Evolutionary conservation across 2,113 vertebrate species (phyloP), one percentile per base, ranked within the genome.

Genomic region (Otolemur garnettii): DNA sequence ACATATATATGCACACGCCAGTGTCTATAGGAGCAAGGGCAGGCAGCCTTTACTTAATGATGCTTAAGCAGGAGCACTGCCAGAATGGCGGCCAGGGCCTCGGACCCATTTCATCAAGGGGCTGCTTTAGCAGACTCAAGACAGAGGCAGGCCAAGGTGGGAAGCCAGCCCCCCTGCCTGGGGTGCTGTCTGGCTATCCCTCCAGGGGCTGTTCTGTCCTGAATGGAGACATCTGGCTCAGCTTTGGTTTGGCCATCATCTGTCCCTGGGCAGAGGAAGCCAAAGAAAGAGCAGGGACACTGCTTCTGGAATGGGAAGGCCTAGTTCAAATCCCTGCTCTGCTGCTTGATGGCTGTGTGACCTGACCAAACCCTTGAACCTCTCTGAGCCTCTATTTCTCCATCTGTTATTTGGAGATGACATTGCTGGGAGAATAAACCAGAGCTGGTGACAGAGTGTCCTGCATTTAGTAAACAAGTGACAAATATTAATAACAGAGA

Each of bases 51-150:
- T 33, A 14, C 28, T 62, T 69, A 13, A 50, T 24, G 68, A 12
- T 2, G 30, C 15, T 45, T 17, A 26, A 28, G 50, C 38, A 35
- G 50, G n/a, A 57, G 0, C 22, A 1, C 11, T 13, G 64, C 57
- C 69, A 24, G 14, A 64, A 35, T 21, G 57, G 35, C 77, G 7
- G 45, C 87, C 93, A 28, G 4, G 3, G 9, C 26, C 12, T 4
- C 1, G 17, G 38, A 55, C 42, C 5, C 9, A 0, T 26, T 55
- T 30, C 66, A 13, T 7, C 19, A 0, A 0, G 1, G 26, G 75
- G 21, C 50, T 14, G 4, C 18, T 38, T 50, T 26, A 35, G 22
- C 2, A n/a, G 10, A 19, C 50, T 38, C 14, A 9, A 55, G 53
- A 45, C 75, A 38, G 60, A 75, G 22, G 59, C 64, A 28, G 15